Base-by-base conservation (phyloP, 2,797 vertebrate genomes). In the Bradypus variegatus region DNA sequence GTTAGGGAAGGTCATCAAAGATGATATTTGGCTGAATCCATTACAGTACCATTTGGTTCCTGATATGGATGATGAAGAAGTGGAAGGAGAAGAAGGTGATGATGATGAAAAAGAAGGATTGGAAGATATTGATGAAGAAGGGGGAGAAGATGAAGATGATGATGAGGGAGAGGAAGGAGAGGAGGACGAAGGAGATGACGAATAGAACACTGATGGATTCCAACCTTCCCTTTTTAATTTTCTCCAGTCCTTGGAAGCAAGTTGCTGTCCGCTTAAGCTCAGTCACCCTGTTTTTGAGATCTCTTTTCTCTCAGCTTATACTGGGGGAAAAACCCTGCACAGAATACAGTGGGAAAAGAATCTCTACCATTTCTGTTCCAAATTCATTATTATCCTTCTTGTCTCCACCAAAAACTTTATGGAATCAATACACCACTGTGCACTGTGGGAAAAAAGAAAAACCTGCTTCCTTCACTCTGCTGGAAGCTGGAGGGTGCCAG, bases 41-140 rank as follows among this genome's bases (percentile, higher is more conserved):
- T 97, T 99, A 92, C 99, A 99, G 97, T 99, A 99, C 98, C 99
- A 99, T 96, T 96, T 99, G 98, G 99, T 99, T 95, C 99, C 99
- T 29, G 99, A 99, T 95, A 99, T 99, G 99, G 99, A 99, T 90
- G 99, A 99, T 2, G 99, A 99, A 94, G 99, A 99, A 96, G 99
- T 98, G 19, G 99, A 99, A 91, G 99, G 98, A 65, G 99, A 99
- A 82, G 99, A 99, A 5, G 99, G 99, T 23, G 99, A 99, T 0
- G 99, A 99, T 12, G 99, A 98, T 4, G 98, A 99, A 13, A 99
- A 99, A 95, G 99, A 99, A 90, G 98, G 98, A 82, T 97, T 99
- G 96, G 99, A 99, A 97, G 99, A 99, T 96, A 99, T 99, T 87
- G 99, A 99, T 55, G 99, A 99, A 97, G 99, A 99, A 96, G 99